Evolutionary conservation across 2,113 vertebrate genomes (phyloP), one percentile per base, ranked within the genome.

Genomic region (Aythya baeri): DNA sequence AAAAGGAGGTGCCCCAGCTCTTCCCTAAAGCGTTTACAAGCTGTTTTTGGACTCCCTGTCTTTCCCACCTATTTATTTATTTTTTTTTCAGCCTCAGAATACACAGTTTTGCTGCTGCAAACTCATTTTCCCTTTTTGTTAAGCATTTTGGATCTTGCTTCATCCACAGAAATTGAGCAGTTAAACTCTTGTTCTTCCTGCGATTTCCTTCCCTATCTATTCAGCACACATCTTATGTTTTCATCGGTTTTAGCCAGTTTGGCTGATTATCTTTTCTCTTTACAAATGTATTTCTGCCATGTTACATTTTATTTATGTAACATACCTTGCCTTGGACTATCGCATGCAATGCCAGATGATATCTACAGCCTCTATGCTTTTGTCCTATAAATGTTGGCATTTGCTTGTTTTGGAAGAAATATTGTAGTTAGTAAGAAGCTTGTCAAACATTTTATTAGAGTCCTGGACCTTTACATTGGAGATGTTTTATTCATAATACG

Each of bases 271-370:
- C 34, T 9, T 70, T 70, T 38, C 27, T 72, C 67, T 80, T 75
- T 68, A 67, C 31, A 78, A 44, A 44, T 13, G 25, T 26, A 49
- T 67, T 71, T 92, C 58, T 92, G 43, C 43, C 54, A 25, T 15
- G n/a, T 71, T 31, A 27, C 13, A 27, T 93, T 87, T 67, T 52
- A 27, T 83, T 80, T 67, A 27, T 41, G 36, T 59, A 58, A 50
- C 5, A 3, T 10, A 9, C 41, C n/a, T 73, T 0, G 0, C 80
- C 20, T 74, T 49, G 17, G 26, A 15, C 16, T 57, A 3, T 62
- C 44, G 71, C 23, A 38, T 43, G 61, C 34, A 34, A 55, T 76
- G 14, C 32, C 55, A 62, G 38, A 31, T 91, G 38, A 43, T 86
- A 38, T 32, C 74, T 70, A 36, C 34, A 57, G 34, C 68, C 83